phyloP scores from a whole-genome alignment of 2,797 vertebrate genomes.

The Chelon labrosus region DNA sequence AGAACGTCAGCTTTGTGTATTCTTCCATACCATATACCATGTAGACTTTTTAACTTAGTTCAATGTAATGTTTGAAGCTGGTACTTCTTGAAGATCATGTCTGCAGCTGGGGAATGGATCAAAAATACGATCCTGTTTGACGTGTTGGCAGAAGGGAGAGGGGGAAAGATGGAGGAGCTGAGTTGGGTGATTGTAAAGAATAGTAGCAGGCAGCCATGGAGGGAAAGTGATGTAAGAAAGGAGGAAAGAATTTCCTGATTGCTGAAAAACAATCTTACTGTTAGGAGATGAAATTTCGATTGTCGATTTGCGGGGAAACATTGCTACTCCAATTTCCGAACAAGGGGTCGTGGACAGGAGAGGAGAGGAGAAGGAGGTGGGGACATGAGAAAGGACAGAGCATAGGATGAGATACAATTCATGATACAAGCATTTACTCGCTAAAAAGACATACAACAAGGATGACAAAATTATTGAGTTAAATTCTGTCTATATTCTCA shows the following conservation, averaged over 20 bases:
- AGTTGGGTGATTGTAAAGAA: conserved; percentile 27
- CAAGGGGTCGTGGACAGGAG: neutral
- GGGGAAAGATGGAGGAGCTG: neutral
- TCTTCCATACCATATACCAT: conserved; percentile 6
- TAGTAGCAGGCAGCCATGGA: conserved; percentile 9
- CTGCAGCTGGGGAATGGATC: conserved; percentile 34
- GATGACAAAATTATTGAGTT: too few relatives aligned
- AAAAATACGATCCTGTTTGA: conserved; percentile 48
- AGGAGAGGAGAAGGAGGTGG: neutral
- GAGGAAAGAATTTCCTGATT: neutral
- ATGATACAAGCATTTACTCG: too few relatives aligned
- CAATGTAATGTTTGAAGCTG: conserved; percentile 39
- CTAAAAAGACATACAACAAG: too few relatives aligned
- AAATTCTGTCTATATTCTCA: too few relatives aligned
- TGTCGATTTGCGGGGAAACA: conserved; percentile 23
- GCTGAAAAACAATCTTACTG: neutral
- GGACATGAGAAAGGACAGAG: neutral
- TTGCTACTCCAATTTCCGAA: conserved; percentile 23
- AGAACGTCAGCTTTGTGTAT: conserved; percentile 5
- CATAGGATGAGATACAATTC: neutral
- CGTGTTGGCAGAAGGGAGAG: conserved; percentile 29
- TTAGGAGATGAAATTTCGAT: conserved; percentile 46
- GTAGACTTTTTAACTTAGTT: conserved; percentile 25
- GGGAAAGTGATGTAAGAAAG: conserved; percentile 11
- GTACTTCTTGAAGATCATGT: conserved; percentile 25